Base-by-base conservation (phyloP, 1,140 invertebrate species). In the Gonioctena quinquepunctata region DNA sequence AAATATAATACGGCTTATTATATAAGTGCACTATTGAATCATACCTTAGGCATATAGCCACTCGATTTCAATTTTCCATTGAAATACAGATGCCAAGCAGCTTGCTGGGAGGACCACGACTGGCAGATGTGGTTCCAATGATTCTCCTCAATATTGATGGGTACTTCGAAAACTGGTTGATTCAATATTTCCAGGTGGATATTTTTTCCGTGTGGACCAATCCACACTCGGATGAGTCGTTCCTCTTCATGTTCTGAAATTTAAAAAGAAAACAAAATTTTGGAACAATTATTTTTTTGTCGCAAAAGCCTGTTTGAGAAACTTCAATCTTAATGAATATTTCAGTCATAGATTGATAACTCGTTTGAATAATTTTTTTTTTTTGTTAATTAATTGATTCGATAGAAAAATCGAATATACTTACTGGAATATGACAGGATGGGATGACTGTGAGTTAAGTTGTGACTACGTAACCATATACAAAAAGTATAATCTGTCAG, bases 401-500 rank as follows among this genome's bases (percentile, higher is more conserved):
- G n/a, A 42, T 42, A 42, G n/a, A 42, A 42, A 42, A 42, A 5
- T 26, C 16, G 27, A n/a, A 33, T 54, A 69, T 77, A 87, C 89
- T 87, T 80, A 90, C 90, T 87, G 23, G 89, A 88, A 75, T 90
- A 91, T 3, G 89, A 89, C 64, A 91, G 86, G 56, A 91, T 82
- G 2, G 87, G 88, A 79, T 91, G 89, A n/a, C 87, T 83, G 54
- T 85, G 80, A 0, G 84, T 85, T 7, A 90, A 77, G 69, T 90
- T 89, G 61, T 82, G 83, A 33, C 88, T 86, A 65, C 87, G 84
- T 26, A 90, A 70, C 90, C 90, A 91, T 3, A 88, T 80, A 74
- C 90, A 91, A 70, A 90, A 89, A 1, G 89, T 91, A 71, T 90
- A 91, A 74, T 90, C 88, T 4, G 77, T 82, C 49, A 91, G 80